Evolutionary conservation across 2,113 vertebrate genomes (phyloP).

Genomic region (Saccopteryx bilineata): DNA sequence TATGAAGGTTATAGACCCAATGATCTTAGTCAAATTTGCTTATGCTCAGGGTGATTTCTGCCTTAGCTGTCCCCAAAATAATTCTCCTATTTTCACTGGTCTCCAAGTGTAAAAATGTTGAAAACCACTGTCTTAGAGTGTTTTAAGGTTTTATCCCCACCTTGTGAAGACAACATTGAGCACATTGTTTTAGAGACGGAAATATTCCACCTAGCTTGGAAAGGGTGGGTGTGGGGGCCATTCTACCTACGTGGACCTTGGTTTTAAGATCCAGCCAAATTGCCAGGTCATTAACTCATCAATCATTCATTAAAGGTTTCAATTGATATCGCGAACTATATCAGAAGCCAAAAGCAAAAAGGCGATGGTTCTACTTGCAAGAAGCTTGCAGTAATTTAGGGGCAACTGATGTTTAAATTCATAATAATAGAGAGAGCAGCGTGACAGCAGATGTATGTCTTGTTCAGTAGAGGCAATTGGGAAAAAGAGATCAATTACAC

Average conservation of each 20-base stretch:
- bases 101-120: no score
- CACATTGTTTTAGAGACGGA: neutral
- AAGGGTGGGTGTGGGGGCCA: neutral
- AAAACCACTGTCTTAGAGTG: neutral
- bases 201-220: neutral
- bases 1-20: no score
- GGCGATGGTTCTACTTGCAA: neutral
- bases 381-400: neutral
- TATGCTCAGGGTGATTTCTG: no score
- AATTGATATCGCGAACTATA: neutral
- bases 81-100: no score
- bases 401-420: neutral
- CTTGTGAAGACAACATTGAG: neutral
- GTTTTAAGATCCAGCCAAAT: neutral
- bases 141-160: neutral
- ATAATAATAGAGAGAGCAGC: neutral
- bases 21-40: no score
- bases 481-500: neutral
- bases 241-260: neutral
- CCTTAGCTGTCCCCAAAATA: no score
- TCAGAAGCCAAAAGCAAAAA: neutral
- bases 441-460: neutral
- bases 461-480: neutral
- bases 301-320: neutral
- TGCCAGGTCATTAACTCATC: neutral